These are phyloP conservation scores for Mus spicilegus DNA, from an alignment of 2,113 vertebrate species.

Conservation along the genomic window DNA sequence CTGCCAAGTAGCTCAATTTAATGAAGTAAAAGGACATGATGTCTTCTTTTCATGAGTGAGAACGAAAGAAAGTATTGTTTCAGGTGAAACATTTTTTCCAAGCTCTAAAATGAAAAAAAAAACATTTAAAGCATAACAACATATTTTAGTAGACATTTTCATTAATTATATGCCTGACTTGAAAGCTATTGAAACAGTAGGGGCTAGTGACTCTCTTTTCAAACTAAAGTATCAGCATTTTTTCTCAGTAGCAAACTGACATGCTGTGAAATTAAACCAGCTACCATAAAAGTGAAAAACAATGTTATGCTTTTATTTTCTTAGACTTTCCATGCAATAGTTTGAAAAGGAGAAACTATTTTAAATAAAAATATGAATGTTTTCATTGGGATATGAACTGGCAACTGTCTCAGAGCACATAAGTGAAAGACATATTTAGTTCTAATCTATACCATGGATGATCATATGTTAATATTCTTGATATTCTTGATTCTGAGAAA, in stretches of 20 bases:
- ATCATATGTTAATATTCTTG: neutral
- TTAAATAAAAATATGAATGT: constrained; percentile 21
- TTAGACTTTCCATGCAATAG: neutral
- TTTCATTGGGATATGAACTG: neutral
- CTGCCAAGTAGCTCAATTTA: constrained; percentile 2
- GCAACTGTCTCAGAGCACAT: neutral
- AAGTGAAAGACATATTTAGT: neutral
- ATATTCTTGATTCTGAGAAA: neutral
- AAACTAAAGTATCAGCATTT: constrained; percentile 63
- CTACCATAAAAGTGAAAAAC: neutral
- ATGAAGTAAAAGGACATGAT: neutral
- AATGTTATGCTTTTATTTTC: neutral
- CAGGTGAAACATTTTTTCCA: constrained; percentile 51
- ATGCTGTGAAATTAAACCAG: constrained; percentile 46
- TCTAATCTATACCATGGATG: neutral
- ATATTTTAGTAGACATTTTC: constrained; percentile 48
- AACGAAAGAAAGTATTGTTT: neutral
- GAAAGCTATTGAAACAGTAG: constrained; percentile 49
- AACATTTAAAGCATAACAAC: constrained; percentile 61
- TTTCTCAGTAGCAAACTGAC: constrained; percentile 26
- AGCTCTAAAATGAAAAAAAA: constrained; percentile 62
- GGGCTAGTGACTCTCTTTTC: neutral
- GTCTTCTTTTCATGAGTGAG: constrained; percentile 15
- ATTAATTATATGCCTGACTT: constrained; percentile 61
- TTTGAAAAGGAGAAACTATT: neutral